phyloP scores from a whole-genome alignment of 2,888 invertebrate species.

The Agelastica alni region DNA sequence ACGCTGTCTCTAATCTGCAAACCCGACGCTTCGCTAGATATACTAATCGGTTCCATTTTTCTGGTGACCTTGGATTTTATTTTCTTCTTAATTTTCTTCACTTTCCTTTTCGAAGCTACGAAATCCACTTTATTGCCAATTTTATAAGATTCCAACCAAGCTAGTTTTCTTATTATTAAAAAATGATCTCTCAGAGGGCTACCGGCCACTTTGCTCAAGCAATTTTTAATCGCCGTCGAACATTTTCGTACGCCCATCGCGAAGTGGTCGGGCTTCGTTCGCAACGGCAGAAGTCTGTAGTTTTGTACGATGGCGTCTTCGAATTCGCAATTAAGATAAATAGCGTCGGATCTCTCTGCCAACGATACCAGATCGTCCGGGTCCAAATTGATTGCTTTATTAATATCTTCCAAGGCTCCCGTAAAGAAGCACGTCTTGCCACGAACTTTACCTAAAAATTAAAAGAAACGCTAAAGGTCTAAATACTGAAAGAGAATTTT shows the following conservation, averaged over 20 bases:
- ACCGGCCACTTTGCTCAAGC: constrained; percentile 52
- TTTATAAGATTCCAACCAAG: constrained; percentile 50
- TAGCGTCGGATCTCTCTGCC: constrained; percentile 50
- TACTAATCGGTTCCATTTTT: background rate
- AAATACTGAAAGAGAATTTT: too few species aligned
- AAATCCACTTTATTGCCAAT: constrained; percentile 46
- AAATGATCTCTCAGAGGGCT: constrained; percentile 53
- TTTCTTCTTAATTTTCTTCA: constrained; percentile 26
- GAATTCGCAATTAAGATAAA: constrained; percentile 53
- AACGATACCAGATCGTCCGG: constrained; percentile 47
- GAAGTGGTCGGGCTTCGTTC: constrained; percentile 54
- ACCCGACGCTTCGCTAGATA: background rate
- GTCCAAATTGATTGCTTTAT: constrained; percentile 53
- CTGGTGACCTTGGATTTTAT: background rate
- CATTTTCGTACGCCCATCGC: constrained; percentile 48
- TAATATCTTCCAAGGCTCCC: constrained; percentile 61
- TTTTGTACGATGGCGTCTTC: constrained; percentile 53
- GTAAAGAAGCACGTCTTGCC: constrained; percentile 61
- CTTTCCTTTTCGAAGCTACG: constrained; percentile 28
- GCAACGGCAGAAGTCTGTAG: constrained; percentile 40
- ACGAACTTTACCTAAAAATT: background rate
- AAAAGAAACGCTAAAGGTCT: too few species aligned
- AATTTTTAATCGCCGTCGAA: constrained; percentile 50
- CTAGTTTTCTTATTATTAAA: constrained; percentile 52
- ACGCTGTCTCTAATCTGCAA: constrained; percentile 45